Conservation (phyloP, 2,888 invertebrate genomes). For the Drosophila anomalata region DNA sequence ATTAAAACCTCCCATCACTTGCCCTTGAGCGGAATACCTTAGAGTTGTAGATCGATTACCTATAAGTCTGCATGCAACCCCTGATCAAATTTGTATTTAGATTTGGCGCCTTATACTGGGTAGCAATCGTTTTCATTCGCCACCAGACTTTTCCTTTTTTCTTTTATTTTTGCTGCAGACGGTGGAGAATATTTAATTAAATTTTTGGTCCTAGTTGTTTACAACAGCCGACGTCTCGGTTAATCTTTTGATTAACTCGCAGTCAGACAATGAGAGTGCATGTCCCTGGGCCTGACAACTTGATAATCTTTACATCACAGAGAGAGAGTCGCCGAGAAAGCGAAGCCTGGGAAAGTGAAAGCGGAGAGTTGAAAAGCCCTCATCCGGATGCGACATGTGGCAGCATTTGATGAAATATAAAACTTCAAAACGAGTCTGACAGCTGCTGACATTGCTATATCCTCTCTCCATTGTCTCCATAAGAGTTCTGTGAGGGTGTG, state of each 20-base stretch:
- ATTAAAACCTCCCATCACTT: no score
- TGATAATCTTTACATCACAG: constrained; percentile 50
- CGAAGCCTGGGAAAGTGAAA: constrained; percentile 13
- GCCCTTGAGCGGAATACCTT: no score
- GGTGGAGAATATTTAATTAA: constrained; percentile 57
- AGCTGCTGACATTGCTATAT: constrained; percentile 59
- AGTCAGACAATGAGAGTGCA: constrained; percentile 47
- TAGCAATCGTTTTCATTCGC: not conserved
- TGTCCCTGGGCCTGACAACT: constrained; percentile 54
- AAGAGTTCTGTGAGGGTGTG: not conserved
- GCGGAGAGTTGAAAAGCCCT: constrained; percentile 14
- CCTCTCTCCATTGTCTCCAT: constrained; percentile 3
- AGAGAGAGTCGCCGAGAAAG: not conserved
- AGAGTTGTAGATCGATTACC: no score
- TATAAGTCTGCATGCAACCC: no score
- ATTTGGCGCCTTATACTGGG: not conserved
- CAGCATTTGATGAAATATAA: constrained; percentile 64
- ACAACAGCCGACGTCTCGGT: constrained; percentile 38
- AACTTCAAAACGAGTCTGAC: constrained; percentile 65
- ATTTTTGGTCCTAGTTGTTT: constrained; percentile 45
- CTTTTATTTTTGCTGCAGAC: constrained; percentile 19
- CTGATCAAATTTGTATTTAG: no score
- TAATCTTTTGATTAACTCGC: constrained; percentile 54
- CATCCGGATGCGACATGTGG: constrained; percentile 56
- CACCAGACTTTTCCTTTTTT: not conserved